A percentile compares a stretch with the other conserved stretches of the same genome.
phyloP scores from a whole-genome alignment of 2,888 invertebrate genomes.

The Salticus scenicus region DNA sequence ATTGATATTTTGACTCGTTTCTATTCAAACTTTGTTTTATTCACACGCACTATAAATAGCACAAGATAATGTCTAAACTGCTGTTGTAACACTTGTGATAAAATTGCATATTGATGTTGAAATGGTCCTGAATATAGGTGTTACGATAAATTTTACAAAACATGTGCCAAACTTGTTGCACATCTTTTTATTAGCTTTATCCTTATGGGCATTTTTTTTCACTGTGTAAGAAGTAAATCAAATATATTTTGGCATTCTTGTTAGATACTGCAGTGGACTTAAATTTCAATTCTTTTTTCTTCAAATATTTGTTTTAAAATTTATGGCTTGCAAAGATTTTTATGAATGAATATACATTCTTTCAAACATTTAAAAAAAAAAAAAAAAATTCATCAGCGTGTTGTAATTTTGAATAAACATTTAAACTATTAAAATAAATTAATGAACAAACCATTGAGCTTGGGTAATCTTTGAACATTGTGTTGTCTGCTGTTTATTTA shows the following conservation, averaged over 20 bases:
- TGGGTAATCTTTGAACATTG: no score
- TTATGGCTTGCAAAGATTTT: no score
- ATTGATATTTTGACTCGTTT: no score
- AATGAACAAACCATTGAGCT: no score
- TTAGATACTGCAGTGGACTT: background rate
- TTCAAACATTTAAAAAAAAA: no score
- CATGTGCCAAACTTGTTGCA: slow-evolving; percentile 57
- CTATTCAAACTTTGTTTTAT: no score
- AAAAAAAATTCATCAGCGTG: no score
- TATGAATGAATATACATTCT: no score
- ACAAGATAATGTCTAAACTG: background rate
- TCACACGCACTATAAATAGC: slow-evolving; percentile 10
- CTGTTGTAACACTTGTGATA: slow-evolving; percentile 4
- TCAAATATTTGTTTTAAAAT: no score
- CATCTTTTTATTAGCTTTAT: slow-evolving; percentile 8
- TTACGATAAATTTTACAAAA: slow-evolving; percentile 1
- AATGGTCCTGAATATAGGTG: slow-evolving; percentile 25
- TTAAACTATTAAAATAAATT: no score
- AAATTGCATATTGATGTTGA: slow-evolving; percentile 46
- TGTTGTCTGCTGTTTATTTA: no score
- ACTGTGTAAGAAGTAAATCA: background rate
- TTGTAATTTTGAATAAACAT: no score
- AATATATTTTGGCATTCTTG: background rate
- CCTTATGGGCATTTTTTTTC: background rate
- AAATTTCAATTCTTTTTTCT: background rate